Conservation (phyloP, 2,888 invertebrate species). For the Morpho achilles region DNA sequence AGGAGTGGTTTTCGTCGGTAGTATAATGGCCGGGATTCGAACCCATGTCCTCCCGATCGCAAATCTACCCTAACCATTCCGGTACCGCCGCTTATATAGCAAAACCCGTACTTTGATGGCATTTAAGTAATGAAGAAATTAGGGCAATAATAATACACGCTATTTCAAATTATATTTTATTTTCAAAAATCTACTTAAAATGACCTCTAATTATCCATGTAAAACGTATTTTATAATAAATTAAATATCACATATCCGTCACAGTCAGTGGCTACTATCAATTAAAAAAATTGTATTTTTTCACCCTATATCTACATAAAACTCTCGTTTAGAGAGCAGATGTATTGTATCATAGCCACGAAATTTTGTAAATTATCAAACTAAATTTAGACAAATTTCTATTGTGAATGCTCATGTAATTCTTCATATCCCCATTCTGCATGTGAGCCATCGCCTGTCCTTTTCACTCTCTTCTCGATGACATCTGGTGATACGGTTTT, state of each 20-base stretch:
- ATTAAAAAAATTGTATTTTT: too few relatives aligned
- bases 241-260: conserved; percentile 30
- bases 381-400: conserved; percentile 10
- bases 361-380: background rate
- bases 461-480: conserved; percentile 83
- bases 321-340: too few relatives aligned
- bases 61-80: too few relatives aligned
- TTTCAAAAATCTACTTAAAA: conserved; percentile 12
- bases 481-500: conserved; percentile 87
- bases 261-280: conserved; percentile 15
- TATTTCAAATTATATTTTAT: conserved; percentile 10
- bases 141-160: conserved; percentile 8
- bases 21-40: too few relatives aligned
- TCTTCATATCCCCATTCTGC: conserved; percentile 88
- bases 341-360: too few relatives aligned
- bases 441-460: conserved; percentile 87
- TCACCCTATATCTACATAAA: background rate
- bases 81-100: background rate
- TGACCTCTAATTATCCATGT: conserved; percentile 14
- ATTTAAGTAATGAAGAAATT: too few relatives aligned
- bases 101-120: background rate
- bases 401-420: conserved; percentile 31
- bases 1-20: too few relatives aligned
- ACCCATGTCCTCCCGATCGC: too few relatives aligned
- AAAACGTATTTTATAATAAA: conserved; percentile 18